These are phyloP conservation scores for Lithodes maja DNA, from an alignment of 2,888 invertebrate genomes.

Conservation along the genomic window DNA sequence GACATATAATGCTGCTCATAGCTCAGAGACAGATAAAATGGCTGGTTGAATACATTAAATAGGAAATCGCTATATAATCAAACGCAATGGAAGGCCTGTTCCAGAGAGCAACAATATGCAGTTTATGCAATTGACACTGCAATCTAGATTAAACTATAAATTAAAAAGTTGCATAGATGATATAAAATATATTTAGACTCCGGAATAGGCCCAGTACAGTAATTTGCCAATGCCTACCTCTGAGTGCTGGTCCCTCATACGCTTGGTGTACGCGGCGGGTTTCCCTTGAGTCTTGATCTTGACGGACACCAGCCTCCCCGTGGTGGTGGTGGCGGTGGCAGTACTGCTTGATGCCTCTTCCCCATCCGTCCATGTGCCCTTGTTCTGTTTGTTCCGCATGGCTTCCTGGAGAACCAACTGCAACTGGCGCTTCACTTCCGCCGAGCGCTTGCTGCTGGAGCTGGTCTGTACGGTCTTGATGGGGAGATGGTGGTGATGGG, in stretches of 20 bases:
- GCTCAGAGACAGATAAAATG: no score
- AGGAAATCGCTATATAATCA: no score
- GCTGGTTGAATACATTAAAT: no score
- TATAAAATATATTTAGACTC: no score
- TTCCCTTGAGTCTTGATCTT: constrained; percentile 64
- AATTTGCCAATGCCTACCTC: constrained; percentile 34
- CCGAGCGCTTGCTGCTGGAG: constrained; percentile 14
- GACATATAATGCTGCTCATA: no score
- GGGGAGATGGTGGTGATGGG: not conserved
- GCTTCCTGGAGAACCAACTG: constrained; percentile 55
- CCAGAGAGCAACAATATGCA: no score
- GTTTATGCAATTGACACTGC: no score
- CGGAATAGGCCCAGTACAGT: no score
- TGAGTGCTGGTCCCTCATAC: constrained; percentile 58
- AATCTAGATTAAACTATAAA: no score
- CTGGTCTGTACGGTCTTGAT: not conserved
- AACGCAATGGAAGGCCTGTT: no score
- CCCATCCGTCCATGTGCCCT: not conserved
- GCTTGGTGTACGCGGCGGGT: constrained; percentile 60
- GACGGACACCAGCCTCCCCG: constrained; percentile 43
- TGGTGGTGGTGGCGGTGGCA: constrained; percentile 16
- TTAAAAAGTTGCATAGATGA: no score
- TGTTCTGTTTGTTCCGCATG: constrained; percentile 48
- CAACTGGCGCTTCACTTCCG: constrained; percentile 52
- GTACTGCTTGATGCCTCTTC: not conserved